Base-by-base conservation (phyloP, 1,140 invertebrate genomes). In the Panagrolaimus sp. region DNA sequence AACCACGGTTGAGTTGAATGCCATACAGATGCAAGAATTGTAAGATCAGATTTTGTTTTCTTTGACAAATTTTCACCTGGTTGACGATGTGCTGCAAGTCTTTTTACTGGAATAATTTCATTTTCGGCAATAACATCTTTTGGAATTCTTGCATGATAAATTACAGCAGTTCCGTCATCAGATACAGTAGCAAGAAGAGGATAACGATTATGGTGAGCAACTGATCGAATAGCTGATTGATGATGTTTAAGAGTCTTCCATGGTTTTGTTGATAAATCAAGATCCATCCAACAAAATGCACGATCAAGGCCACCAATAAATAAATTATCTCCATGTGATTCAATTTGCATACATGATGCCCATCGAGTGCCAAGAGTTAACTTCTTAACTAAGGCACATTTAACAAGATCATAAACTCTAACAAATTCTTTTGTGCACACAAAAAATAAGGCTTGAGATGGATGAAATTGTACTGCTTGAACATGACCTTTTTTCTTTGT, bases 111-210 rank as follows among this genome's bases (percentile, higher is more conserved):
- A 46, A 98, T 93, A 79, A 99, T 91, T 69, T 96, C 85, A 20
- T 96, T 92, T 87, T 98, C 97, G 86, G 96, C 90, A 71, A 96
- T 27, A 68, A 69, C 25, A 20, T 86, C 94, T 92, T 93, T 94
- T 85, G 96, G 98, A 65, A 98, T 94, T 91, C 93, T 96, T 80
- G 93, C 94, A 87, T 99, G 96, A 64, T 89, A 93, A 20, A 98
- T 88, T 77, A 98, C 93, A 47, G 97, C 87, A 72, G 90, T 88
- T 72, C 88, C 88, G 86, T 98, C 95, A 87, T 98, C 95, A 63
- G 92, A 92, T 31, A 90, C 91, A 1, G 93, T 94, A 20, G 94
- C 95, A 87, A 98, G 96, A 27, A 98, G 86, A 57, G 96, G 96
- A 87, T 97, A 98, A 57, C 89, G 87, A 76, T 89, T 89, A 85